Evolutionary conservation across 2,888 invertebrate species (phyloP).

Genomic region (Hemithea aestivaria): DNA sequence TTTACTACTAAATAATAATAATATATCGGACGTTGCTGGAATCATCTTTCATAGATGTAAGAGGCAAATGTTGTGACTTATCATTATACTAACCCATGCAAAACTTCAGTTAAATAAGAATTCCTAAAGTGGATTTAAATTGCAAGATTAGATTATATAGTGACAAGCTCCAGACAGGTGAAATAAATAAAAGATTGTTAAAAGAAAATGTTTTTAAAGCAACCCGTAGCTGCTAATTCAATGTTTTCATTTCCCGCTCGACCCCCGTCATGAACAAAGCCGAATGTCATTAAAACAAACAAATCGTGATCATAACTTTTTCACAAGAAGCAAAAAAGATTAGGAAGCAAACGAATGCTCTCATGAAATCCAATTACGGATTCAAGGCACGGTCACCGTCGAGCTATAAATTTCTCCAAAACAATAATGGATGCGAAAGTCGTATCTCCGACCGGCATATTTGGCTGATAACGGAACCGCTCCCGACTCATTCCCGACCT

Average conservation of each 20-base stretch:
- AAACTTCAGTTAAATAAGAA: too few relatives aligned
- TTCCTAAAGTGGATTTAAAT: too few relatives aligned
- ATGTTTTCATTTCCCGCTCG: conserved; percentile 24
- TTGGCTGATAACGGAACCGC: conserved; percentile 29
- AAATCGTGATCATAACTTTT: conserved; percentile 32
- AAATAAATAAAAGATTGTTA: not conserved
- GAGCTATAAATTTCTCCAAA: conserved; percentile 52
- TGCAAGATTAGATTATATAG: too few relatives aligned
- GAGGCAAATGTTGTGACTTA: too few relatives aligned
- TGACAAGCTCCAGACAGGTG: too few relatives aligned
- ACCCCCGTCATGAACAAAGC: conserved; percentile 29
- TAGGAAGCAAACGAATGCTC: conserved; percentile 36
- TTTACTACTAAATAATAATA: too few relatives aligned
- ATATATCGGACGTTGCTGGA: too few relatives aligned
- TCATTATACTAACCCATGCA: too few relatives aligned
- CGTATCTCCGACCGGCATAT: conserved; percentile 33
- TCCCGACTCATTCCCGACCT: conserved; percentile 31
- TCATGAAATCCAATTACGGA: conserved; percentile 52
- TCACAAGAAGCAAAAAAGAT: conserved; percentile 38
- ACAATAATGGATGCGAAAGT: conserved; percentile 47
- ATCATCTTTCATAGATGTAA: too few relatives aligned
- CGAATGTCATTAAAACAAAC: conserved; percentile 33
- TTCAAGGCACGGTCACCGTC: conserved; percentile 46
- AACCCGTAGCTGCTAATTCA: not conserved
- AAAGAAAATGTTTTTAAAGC: too few relatives aligned